phyloP scores from a whole-genome alignment of 2,113 vertebrate species.

The Isichthys henryi region DNA sequence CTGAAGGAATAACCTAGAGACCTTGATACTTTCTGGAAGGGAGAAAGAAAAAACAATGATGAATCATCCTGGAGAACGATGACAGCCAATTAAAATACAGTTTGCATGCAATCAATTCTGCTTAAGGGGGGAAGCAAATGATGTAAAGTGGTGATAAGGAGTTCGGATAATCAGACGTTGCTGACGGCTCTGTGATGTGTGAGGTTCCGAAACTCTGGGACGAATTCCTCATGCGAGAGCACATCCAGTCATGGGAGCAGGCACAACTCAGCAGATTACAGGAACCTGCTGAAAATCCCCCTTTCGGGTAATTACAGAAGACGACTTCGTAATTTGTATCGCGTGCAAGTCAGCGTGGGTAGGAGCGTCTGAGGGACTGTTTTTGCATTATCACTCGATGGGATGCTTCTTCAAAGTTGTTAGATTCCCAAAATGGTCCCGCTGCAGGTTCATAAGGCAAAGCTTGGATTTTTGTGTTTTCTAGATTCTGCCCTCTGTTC shows the following conservation, averaged over 20 bases:
- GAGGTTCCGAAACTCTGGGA: neutral
- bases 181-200: neutral
- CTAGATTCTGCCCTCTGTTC: neutral
- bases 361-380: neutral
- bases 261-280: neutral
- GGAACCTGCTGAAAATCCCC: slow-evolving; percentile 11
- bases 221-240: neutral
- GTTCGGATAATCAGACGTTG: neutral
- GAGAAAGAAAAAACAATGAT: neutral
- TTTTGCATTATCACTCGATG: neutral
- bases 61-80: neutral
- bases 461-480: neutral
- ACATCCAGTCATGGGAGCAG: neutral
- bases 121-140: neutral
- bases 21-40: slow-evolving; percentile 34
- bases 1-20: slow-evolving; percentile 47
- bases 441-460: neutral
- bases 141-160: neutral
- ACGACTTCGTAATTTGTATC: neutral
- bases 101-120: slow-evolving; percentile 1
- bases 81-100: slow-evolving; percentile 12
- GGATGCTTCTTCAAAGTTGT: neutral
- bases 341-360: neutral
- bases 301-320: neutral
- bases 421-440: neutral